These are phyloP conservation scores for Notodromas monacha DNA, from an alignment of 2,888 invertebrate species.

Conservation along the genomic window DNA sequence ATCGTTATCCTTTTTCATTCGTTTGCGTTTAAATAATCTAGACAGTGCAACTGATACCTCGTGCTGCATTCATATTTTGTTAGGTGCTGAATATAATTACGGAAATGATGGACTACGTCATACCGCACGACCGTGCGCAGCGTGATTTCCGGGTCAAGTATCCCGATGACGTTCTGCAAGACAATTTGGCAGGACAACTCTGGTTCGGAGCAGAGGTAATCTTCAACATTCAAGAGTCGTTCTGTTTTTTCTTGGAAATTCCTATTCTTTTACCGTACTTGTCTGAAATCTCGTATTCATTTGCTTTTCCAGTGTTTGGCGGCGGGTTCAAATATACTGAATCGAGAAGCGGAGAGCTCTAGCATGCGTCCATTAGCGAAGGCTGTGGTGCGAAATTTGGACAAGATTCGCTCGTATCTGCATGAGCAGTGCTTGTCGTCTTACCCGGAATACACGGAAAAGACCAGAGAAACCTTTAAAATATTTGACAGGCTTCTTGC, in stretches of 20 bases:
- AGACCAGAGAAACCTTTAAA: constrained; percentile 23
- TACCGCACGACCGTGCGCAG: constrained; percentile 49
- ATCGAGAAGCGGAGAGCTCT: constrained; percentile 74
- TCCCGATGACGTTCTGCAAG: constrained; percentile 90
- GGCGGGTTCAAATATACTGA: constrained; percentile 91
- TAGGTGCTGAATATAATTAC: neutral
- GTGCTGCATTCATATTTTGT: constrained; percentile 1
- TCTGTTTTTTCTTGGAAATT: constrained; percentile 7
- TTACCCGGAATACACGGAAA: constrained; percentile 19
- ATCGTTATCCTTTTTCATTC: constrained; percentile 5
- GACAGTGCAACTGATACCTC: neutral
- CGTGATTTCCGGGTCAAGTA: constrained; percentile 91
- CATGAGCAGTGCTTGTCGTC: constrained; percentile 31
- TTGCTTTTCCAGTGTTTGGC: constrained; percentile 43
- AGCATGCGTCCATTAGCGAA: constrained; percentile 85
- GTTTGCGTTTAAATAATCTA: neutral
- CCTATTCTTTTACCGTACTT: too few relatives aligned
- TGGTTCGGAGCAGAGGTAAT: constrained; percentile 99
- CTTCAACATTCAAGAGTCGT: too few relatives aligned
- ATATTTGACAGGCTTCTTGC: constrained; percentile 81
- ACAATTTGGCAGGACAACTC: constrained; percentile 83
- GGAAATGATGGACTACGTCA: constrained; percentile 59
- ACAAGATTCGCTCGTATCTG: constrained; percentile 57
- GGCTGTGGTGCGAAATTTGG: constrained; percentile 76
- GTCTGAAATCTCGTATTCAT: too few relatives aligned